Percentiles rank a stretch among this genome's conserved stretches.
phyloP scores from a whole-genome alignment of 2,113 vertebrate species.

The Ctenomys sociabilis region DNA sequence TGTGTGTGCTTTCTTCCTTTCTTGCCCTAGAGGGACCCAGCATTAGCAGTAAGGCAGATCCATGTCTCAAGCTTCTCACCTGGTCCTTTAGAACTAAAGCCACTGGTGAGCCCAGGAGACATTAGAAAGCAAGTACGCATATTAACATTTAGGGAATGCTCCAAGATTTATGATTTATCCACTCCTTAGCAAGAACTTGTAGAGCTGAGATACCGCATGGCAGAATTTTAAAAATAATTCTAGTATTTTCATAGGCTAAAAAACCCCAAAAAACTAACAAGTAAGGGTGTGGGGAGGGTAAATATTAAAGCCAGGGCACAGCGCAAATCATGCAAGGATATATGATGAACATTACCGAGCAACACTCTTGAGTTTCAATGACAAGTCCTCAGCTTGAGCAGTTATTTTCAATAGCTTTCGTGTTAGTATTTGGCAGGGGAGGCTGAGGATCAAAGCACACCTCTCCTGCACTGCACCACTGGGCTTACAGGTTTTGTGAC shows the following conservation, averaged over 20 bases:
- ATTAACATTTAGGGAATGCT: neutral
- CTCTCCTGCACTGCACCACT: neutral
- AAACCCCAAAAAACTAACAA: neutral
- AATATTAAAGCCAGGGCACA: neutral
- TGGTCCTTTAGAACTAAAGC: neutral
- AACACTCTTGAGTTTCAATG: neutral
- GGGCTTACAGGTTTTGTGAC: neutral
- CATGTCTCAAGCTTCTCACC: neutral
- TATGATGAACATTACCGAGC: neutral
- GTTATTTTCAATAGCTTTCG: neutral
- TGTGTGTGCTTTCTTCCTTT: neutral
- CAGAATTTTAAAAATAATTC: neutral
- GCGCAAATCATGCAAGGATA: neutral
- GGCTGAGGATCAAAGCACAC: neutral
- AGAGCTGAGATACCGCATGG: neutral
- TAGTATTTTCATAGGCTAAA: neutral
- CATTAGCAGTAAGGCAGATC: neutral
- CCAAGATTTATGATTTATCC: neutral
- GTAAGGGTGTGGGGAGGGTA: neutral
- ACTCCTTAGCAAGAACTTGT: neutral
- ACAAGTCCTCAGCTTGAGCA: neutral
- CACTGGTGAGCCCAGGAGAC: neutral
- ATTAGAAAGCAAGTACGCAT: neutral
- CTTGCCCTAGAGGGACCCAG: neutral
- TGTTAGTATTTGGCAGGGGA: neutral